These are phyloP conservation scores for Pasiphila rectangulata DNA, from an alignment of 2,888 invertebrate species.

Conservation along the genomic window DNA sequence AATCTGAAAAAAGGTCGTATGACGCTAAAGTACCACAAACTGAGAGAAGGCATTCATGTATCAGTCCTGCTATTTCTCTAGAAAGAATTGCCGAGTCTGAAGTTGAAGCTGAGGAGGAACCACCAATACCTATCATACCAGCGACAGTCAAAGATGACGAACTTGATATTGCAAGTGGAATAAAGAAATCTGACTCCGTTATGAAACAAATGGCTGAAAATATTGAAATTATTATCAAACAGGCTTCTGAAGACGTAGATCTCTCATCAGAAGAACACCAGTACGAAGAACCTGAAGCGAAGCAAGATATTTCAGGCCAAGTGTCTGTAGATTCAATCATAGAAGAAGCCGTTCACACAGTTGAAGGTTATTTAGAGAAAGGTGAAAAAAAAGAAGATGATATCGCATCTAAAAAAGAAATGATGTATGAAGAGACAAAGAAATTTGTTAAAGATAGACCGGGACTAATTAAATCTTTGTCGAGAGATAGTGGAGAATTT, in stretches of 20 bases:
- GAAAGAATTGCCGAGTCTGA: constrained; percentile 76
- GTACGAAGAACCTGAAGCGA: constrained; percentile 39
- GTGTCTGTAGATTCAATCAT: constrained; percentile 75
- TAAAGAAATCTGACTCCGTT: constrained; percentile 74
- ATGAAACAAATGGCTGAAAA: constrained; percentile 79
- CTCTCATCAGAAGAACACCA: constrained; percentile 63
- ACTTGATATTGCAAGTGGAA: constrained; percentile 42
- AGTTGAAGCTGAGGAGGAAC: constrained; percentile 69
- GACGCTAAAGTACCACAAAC: constrained; percentile 73
- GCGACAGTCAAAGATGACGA: constrained; percentile 35
- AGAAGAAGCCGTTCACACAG: constrained; percentile 70
- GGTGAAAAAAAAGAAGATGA: constrained; percentile 50
- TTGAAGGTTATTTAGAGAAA: constrained; percentile 61
- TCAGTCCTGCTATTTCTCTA: constrained; percentile 72
- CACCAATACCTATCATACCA: constrained; percentile 32
- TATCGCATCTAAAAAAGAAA: constrained; percentile 53
- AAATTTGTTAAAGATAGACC: constrained; percentile 62
- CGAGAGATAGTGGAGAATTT: constrained; percentile 72
- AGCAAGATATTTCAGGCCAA: constrained; percentile 55
- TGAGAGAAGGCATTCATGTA: constrained; percentile 72
- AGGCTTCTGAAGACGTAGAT: constrained; percentile 73
- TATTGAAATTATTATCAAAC: constrained; percentile 76
- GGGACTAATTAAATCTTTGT: constrained; percentile 69
- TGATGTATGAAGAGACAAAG: constrained; percentile 56
- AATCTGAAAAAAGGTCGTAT: constrained; percentile 68